Base-by-base conservation (phyloP, 2,113 vertebrate species). In the Atractosteus spatula region DNA sequence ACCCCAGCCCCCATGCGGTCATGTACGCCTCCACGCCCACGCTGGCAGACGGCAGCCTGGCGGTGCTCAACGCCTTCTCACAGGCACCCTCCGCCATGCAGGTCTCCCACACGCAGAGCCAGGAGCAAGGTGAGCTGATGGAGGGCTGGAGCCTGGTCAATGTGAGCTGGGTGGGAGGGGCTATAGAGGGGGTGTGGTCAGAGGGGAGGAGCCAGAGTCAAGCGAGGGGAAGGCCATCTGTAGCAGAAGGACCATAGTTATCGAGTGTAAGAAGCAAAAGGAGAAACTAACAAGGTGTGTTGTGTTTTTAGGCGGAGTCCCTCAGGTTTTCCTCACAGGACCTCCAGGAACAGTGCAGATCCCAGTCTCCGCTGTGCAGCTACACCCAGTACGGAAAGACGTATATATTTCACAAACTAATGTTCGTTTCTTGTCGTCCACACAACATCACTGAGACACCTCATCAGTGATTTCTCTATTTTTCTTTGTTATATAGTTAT, bases 51-150 rank as follows among this genome's bases (percentile, higher is more conserved):
- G 96, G 95, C 11, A 92, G 96, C 29, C 91, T 99, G 59, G 93
- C 97, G 0, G 96, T 99, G 89, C 96, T 99, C 87, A 99, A 98
- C 77, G 95, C 97, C 83, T 99, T 99, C 89, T 95, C 97, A 64
- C 95, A 96, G 90, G 92, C 93, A 0, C 90, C 93, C 65, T 92
- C 94, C 0, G 90, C 95, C 69, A 99, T 99, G 97, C 97, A 99
- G 91, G 94, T 99, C 86, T 96, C 97, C 76, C 96, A 98, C 62
- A 78, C 92, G 71, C 96, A 96, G 85, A 89, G 87, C 78, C 95
- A 96, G 77, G 97, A 98, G 83, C 88, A 94, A 83, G 96, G 97
- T 98, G 12, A 59, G 57, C 57, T 59, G n/a, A 59, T 4, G 4
- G 14, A 29, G n/a, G 14, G 57, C 2, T 1, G 57, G 57, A 6